Percentiles rank a stretch among this genome's conserved stretches.
Evolutionary conservation across 2,888 invertebrate species (phyloP).

Genomic region (Synergus itoensis): DNA sequence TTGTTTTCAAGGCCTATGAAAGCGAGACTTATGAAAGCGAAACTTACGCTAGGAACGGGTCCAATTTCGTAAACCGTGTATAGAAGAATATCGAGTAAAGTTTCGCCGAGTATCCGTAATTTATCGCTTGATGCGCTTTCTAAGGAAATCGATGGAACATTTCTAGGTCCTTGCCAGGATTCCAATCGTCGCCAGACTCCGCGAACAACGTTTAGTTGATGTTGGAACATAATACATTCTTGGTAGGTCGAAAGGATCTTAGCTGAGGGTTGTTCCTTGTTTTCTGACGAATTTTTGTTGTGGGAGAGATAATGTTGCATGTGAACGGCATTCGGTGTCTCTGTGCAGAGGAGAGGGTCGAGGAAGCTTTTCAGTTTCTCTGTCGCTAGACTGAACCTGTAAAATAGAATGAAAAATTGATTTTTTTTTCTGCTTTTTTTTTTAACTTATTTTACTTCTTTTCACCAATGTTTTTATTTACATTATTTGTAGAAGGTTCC

Average conservation of each 20-base stretch:
- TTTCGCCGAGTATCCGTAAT: slow-evolving; percentile 89
- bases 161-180: slow-evolving; percentile 76
- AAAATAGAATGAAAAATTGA: slow-evolving; percentile 35
- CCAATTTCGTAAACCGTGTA: slow-evolving; percentile 84
- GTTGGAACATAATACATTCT: slow-evolving; percentile 93
- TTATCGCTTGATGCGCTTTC: slow-evolving; percentile 89
- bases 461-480: too few relatives aligned
- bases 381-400: slow-evolving; percentile 85
- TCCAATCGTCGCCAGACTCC: slow-evolving; percentile 88
- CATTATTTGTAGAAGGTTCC: too few relatives aligned
- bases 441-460: too few relatives aligned
- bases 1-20: not conserved
- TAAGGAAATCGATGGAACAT: slow-evolving; percentile 78
- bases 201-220: slow-evolving; percentile 91
- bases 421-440: not conserved
- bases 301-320: slow-evolving; percentile 88
- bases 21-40: not conserved
- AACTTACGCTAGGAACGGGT: slow-evolving; percentile 75
- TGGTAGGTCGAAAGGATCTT: slow-evolving; percentile 81
- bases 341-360: slow-evolving; percentile 88
- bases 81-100: slow-evolving; percentile 89
- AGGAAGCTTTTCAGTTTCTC: slow-evolving; percentile 90
- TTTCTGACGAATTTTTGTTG: slow-evolving; percentile 79
- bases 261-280: slow-evolving; percentile 81
- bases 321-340: slow-evolving; percentile 89